These are phyloP conservation scores for Promerops cafer DNA, from an alignment of 2,113 vertebrate genomes.

Conservation along the genomic window DNA sequence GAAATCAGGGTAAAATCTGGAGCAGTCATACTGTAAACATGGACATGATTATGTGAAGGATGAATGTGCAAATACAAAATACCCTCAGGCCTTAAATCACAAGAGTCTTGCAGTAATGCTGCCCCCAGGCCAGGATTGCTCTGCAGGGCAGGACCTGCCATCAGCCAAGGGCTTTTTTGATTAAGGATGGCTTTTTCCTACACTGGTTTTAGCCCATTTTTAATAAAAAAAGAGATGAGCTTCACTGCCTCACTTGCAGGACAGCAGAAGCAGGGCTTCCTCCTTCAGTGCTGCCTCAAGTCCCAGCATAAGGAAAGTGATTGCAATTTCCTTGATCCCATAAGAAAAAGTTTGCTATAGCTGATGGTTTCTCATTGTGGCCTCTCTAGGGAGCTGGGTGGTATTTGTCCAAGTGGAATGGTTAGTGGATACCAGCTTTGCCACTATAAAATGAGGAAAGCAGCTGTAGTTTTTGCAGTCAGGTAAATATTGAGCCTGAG, in stretches of 20 bases:
- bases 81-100: not conserved
- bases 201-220: not conserved
- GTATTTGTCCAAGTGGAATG: not conserved
- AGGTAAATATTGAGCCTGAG: not conserved
- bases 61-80: not conserved
- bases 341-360: not conserved
- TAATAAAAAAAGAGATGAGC: not conserved
- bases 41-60: not conserved
- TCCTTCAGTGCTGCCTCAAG: not conserved
- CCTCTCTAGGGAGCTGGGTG: not conserved
- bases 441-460: not conserved
- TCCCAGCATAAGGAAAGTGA: not conserved
- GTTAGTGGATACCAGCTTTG: not conserved
- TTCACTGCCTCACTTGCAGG: not conserved
- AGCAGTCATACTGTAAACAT: fast-evolving
- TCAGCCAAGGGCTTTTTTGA: not conserved
- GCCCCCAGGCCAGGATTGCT: not conserved
- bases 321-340: not conserved
- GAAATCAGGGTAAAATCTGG: not conserved
- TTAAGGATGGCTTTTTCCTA: not conserved
- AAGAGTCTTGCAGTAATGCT: not conserved
- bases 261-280: not conserved
- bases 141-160: not conserved
- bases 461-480: not conserved
- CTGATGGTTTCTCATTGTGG: not conserved